phyloP scores from a whole-genome alignment of 2,888 invertebrate genomes.

The Danaus chrysippus region DNA sequence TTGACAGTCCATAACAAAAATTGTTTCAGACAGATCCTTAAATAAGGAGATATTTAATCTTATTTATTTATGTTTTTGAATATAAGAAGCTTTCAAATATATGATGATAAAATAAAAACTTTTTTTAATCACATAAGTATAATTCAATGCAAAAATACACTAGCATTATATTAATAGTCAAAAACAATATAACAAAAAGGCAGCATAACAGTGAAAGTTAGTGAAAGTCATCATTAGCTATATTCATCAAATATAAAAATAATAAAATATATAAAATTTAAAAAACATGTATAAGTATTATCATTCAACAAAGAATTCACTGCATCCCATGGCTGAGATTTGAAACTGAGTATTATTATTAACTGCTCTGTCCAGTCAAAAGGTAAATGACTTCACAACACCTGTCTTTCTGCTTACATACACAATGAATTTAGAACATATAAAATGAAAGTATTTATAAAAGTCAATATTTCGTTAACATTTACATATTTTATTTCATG shows the following conservation, averaged over 20 bases:
- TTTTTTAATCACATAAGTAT: no score
- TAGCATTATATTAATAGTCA: not conserved
- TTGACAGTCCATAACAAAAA: no score
- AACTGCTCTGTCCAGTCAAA: constrained; percentile 58
- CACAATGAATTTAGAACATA: constrained; percentile 37
- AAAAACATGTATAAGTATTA: constrained; percentile 28
- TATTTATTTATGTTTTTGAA: no score
- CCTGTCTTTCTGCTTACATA: constrained; percentile 67
- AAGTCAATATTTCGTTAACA: not conserved
- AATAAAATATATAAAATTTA: constrained; percentile 32
- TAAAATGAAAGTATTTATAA: constrained; percentile 38
- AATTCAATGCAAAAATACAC: no score
- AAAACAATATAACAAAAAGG: constrained; percentile 6
- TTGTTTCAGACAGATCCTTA: no score
- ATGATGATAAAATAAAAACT: no score
- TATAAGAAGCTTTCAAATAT: no score
- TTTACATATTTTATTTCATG: not conserved
- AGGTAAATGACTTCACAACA: constrained; percentile 76
- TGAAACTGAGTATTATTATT: constrained; percentile 59
- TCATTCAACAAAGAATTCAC: constrained; percentile 49
- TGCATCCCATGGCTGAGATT: constrained; percentile 47
- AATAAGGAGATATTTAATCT: no score
- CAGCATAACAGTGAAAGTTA: constrained; percentile 58
- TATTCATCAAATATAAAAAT: constrained; percentile 29
- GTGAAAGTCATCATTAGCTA: constrained; percentile 52